Evolutionary conservation across 2,888 invertebrate genomes (phyloP).

Genomic region (Pyrocoelia pectoralis): DNA sequence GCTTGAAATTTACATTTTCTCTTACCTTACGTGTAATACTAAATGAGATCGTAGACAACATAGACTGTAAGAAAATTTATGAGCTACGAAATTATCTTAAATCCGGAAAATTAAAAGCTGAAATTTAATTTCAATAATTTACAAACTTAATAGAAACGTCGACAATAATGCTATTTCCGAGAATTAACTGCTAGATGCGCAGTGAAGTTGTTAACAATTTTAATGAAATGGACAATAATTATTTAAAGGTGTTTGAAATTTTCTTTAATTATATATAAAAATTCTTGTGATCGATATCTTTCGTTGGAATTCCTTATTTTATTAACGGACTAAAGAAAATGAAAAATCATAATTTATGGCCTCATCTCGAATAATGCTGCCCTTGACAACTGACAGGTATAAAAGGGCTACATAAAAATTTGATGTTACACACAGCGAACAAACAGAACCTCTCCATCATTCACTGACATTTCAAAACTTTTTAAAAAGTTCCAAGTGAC

Average conservation of each 20-base stretch:
- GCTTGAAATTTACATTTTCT: too few relatives aligned
- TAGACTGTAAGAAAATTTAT: too few relatives aligned
- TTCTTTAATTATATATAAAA: too few relatives aligned
- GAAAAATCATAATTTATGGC: constrained; percentile 16
- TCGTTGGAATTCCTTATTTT: too few relatives aligned
- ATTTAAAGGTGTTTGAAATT: background rate
- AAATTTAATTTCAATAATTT: background rate
- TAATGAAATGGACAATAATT: background rate
- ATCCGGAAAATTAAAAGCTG: background rate
- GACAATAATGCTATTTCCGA: background rate
- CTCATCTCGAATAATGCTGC: constrained; percentile 18
- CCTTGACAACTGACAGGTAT: constrained; percentile 26
- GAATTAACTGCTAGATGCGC: background rate
- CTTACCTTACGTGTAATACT: too few relatives aligned
- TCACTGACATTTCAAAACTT: constrained; percentile 14
- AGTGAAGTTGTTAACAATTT: background rate
- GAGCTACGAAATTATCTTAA: background rate
- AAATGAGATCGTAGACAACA: background rate
- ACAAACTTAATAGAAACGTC: background rate
- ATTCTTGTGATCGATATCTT: too few relatives aligned
- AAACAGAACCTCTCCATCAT: constrained; percentile 22
- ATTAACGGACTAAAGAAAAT: background rate
- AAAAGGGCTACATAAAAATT: constrained; percentile 17
- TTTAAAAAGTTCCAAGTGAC: background rate
- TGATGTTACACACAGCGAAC: constrained; percentile 2